Conservation (phyloP, 2,888 invertebrate genomes). For the Polyommatus iphigenia region DNA sequence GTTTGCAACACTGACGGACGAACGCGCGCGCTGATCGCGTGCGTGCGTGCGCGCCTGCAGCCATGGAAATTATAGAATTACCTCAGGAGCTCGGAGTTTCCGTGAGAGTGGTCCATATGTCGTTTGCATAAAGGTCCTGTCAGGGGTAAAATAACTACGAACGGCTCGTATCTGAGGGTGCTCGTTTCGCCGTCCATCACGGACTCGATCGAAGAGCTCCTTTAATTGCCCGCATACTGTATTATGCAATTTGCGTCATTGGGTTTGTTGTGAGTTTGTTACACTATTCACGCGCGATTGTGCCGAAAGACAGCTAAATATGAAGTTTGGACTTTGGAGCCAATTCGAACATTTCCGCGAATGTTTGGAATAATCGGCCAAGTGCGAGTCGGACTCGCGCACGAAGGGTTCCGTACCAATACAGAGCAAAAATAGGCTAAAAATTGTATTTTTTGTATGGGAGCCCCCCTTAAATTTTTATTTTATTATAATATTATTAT, state of each 20-base stretch:
- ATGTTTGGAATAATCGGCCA: no score
- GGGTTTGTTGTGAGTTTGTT: background rate
- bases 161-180: background rate
- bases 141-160: background rate
- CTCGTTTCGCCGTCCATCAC: conserved; percentile 42
- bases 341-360: no score
- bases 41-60: conserved; percentile 67
- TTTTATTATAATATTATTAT: no score
- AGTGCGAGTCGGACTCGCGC: no score
- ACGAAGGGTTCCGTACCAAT: no score
- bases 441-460: no score
- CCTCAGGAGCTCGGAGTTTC: background rate
- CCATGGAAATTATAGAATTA: conserved; percentile 5
- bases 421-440: no score
- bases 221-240: conserved; percentile 23
- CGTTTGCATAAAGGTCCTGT: background rate
- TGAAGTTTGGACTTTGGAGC: no score
- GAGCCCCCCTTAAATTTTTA: no score
- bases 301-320: no score
- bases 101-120: background rate
- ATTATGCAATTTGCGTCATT: background rate
- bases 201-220: background rate
- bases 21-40: conserved; percentile 55
- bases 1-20: conserved; percentile 40
- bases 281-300: background rate